Evolutionary conservation across 2,888 invertebrate genomes (phyloP).

Genomic region (Parapristionchus giblindavisi): DNA sequence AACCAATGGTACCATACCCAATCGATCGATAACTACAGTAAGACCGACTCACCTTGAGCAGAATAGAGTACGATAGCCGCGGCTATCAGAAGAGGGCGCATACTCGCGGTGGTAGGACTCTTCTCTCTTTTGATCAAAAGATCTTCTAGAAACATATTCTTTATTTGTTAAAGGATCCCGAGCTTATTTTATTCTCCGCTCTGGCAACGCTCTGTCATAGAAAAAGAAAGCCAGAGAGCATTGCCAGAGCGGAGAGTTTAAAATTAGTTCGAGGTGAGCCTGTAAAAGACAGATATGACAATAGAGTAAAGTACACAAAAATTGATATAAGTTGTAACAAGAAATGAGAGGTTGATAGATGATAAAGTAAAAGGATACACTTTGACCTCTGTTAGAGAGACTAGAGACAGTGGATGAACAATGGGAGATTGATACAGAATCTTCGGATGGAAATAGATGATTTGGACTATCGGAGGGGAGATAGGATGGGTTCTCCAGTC

Average conservation of each 20-base stretch:
- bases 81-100: slow-evolving; percentile 9
- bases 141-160: too few relatives aligned
- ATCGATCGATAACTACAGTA: neutral
- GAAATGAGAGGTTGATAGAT: too few relatives aligned
- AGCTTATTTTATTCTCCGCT: neutral
- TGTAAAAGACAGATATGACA: too few relatives aligned
- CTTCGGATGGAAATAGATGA: neutral
- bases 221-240: too few relatives aligned
- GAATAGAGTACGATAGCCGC: neutral
- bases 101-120: neutral
- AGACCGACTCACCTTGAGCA: slow-evolving; percentile 6
- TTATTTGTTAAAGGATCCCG: too few relatives aligned
- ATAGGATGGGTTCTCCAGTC: neutral
- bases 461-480: neutral
- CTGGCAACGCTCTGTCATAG: too few relatives aligned
- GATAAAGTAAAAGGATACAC: too few relatives aligned
- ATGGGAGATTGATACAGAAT: neutral
- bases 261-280: too few relatives aligned
- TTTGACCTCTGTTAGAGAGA: neutral
- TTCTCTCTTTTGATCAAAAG: neutral
- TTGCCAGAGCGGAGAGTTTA: too few relatives aligned
- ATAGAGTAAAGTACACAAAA: too few relatives aligned
- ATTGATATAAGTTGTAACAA: too few relatives aligned
- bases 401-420: neutral
- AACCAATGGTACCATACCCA: neutral